A percentile compares a stretch with the other conserved stretches of the same genome.
These are phyloP conservation scores for Thermophis baileyi DNA, from an alignment of 2,113 vertebrate genomes.

Conservation along the genomic window DNA sequence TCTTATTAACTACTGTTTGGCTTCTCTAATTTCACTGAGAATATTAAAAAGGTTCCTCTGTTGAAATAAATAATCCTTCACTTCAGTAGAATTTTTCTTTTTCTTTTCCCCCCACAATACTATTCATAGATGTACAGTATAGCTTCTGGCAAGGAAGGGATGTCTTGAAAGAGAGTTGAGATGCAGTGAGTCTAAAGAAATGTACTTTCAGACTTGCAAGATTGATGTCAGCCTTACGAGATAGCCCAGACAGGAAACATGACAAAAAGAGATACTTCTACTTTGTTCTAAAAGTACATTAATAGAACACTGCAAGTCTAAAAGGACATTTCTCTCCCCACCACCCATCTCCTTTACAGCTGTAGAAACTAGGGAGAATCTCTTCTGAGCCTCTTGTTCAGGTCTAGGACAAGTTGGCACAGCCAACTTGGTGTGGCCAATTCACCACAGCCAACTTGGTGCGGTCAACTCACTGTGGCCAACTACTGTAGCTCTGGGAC, in stretches of 20 bases:
- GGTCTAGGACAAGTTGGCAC: not conserved
- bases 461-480: rapidly evolving
- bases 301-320: not conserved
- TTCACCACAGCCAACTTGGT: not conserved
- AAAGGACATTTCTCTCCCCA: not conserved
- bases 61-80: not conserved
- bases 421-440: not conserved
- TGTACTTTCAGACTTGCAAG: not conserved
- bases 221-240: not conserved
- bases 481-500: not conserved
- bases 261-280: not conserved
- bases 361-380: not conserved
- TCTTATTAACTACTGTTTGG: not conserved
- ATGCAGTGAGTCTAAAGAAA: not conserved
- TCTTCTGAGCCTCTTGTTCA: not conserved
- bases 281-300: not conserved
- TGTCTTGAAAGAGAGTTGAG: not conserved
- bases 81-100: not conserved
- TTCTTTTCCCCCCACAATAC: not conserved
- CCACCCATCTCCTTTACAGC: not conserved
- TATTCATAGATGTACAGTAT: not conserved
- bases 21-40: not conserved
- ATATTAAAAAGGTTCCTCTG: not conserved
- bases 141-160: not conserved
- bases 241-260: not conserved